These are phyloP conservation scores for Bactericera cockerelli DNA, from an alignment of 1,140 invertebrate species.

Conservation along the genomic window DNA sequence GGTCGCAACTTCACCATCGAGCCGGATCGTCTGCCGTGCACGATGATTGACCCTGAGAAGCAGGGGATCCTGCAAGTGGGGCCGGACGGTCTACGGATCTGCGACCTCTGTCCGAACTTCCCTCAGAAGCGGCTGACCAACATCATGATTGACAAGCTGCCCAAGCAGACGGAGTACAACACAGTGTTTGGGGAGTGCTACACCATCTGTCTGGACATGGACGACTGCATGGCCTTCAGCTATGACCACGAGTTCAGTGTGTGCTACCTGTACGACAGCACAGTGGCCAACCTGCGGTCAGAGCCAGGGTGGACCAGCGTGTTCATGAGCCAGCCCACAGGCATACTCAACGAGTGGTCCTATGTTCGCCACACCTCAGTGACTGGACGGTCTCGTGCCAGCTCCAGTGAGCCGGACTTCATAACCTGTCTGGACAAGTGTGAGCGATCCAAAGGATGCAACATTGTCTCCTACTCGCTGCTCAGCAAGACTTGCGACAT, in stretches of 20 bases:
- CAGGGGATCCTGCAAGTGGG: conserved; percentile 3
- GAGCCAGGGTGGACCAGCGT: conserved; percentile 13
- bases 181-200: conserved; percentile 11
- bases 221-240: conserved; percentile 11
- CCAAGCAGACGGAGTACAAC: neutral
- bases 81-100: conserved; percentile 12
- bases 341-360: conserved; percentile 10
- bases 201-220: conserved; percentile 2
- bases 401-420: neutral
- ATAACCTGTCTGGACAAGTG: conserved; percentile 11
- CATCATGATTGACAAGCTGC: conserved; percentile 10
- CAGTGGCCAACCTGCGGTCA: conserved; percentile 2
- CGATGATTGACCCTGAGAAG: conserved; percentile 3
- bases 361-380: conserved; percentile 13
- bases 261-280: conserved; percentile 12
- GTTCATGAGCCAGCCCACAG: conserved; percentile 13
- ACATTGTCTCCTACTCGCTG: conserved; percentile 7
- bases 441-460: neutral
- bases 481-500: neutral
- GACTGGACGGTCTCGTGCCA: neutral
- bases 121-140: conserved; percentile 12
- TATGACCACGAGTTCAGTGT: conserved; percentile 8
- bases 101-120: conserved; percentile 16
- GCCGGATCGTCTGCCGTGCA: conserved; percentile 13
- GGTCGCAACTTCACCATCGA: conserved; percentile 13